Conservation (phyloP, 1,140 invertebrate species). For the Periplaneta americana region DNA sequence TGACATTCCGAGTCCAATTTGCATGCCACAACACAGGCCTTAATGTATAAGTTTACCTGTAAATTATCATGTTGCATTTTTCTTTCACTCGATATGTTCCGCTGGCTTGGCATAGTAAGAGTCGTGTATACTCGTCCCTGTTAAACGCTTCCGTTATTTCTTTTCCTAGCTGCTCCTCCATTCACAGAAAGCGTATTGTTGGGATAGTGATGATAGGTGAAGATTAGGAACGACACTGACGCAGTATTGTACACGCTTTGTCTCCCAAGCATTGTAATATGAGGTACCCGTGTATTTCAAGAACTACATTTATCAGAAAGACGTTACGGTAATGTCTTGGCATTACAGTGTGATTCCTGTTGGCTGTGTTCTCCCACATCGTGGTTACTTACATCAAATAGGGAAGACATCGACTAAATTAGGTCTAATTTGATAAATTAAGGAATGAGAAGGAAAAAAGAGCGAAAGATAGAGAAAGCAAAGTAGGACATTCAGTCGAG, state of each 20-base stretch:
- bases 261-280: neutral
- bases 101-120: neutral
- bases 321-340: neutral
- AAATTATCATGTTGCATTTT: neutral
- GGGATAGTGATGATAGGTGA: neutral
- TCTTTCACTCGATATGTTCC: neutral
- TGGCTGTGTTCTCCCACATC: no score
- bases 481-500: no score
- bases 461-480: no score
- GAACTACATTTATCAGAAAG: neutral
- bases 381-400: no score
- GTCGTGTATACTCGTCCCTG: neutral
- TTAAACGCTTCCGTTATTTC: neutral
- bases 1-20: neutral
- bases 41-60: neutral
- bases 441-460: no score
- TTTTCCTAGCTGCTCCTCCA: neutral
- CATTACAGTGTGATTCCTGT: no score
- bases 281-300: neutral
- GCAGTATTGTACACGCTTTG: neutral
- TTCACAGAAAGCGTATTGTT: neutral
- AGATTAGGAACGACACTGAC: neutral
- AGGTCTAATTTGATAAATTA: no score
- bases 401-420: no score
- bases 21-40: neutral